Conservation (phyloP, 2,888 invertebrate species). For the Cantharis rustica region DNA sequence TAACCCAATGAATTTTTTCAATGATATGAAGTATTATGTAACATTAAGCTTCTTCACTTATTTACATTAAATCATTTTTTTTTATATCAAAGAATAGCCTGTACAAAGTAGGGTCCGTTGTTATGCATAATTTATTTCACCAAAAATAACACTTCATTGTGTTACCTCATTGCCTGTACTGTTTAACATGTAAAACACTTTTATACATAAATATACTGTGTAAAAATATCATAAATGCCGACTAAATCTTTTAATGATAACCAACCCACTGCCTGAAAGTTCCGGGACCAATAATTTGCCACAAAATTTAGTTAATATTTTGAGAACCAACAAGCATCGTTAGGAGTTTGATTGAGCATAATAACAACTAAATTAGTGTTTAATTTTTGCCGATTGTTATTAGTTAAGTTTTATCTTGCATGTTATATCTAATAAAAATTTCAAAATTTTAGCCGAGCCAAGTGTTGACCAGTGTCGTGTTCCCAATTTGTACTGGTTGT, state of each 20-base stretch:
- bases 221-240: constrained; percentile 46
- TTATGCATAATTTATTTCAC: constrained; percentile 39
- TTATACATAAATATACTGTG: constrained; percentile 55
- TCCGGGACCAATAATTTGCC: constrained; percentile 30
- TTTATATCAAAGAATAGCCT: constrained; percentile 15
- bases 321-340: background rate
- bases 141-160: constrained; percentile 18
- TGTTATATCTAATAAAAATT: background rate
- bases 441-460: background rate
- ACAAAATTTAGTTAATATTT: background rate
- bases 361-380: background rate
- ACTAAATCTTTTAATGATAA: constrained; percentile 31
- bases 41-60: constrained; percentile 23
- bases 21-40: background rate
- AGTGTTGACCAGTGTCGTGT: background rate
- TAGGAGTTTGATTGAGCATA: background rate
- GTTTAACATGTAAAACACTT: constrained; percentile 51
- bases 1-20: background rate
- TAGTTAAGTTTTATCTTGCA: background rate
- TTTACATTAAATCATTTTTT: constrained; percentile 6
- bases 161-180: constrained; percentile 41
- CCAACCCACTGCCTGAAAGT: constrained; percentile 23
- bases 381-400: background rate
- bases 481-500: background rate
- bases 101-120: constrained; percentile 31